Evolutionary conservation across 2,888 invertebrate species (phyloP), one percentile per base, ranked within the genome.

Genomic region (Drosophila mettleri): DNA sequence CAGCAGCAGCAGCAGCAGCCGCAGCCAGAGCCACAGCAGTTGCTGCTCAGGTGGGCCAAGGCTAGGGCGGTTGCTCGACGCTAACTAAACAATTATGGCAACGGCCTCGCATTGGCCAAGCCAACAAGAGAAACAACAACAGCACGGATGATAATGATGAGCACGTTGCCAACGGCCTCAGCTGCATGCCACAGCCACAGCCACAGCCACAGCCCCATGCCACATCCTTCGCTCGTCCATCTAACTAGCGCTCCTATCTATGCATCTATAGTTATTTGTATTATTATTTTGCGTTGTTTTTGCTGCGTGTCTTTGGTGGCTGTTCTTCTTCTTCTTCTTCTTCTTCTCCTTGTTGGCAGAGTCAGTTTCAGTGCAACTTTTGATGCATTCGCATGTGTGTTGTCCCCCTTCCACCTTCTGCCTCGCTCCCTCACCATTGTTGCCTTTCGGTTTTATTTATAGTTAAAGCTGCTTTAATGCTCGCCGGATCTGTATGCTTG

Each of bases 211-310:
- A n/a, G n/a, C 20, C 54, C 29, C 62, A 61, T 16, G 41, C 43
- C 78, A 71, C 83, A 80, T 85, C 82, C 82, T 82, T 71, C 69
- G 81, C 65, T 83, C 73, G 74, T 83, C 65, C 84, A 86, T 84
- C 83, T 86, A 88, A 86, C 83, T 88, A 86, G 83, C 78, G 78
- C 69, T 70, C 71, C 62, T 88, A 84, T 84, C 88, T 88, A 83
- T 83, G 83, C 83, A 83, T 84, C 88, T 86, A 84, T 84, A 88
- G 86, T 84, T 84, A 84, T 84, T 84, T 84, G 83, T 84, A 84
- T 84, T 84, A 88, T 83, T 83, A 88, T 84, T 84, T 86, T 88
- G 61, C 85, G 60, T 86, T 84, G 85, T 62, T 67, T 77, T 64
- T 69, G 65, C 63, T 70, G 78, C 59, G 45, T 72, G 78, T 62